Conservation (phyloP, 2,797 vertebrate genomes). For the Podarcis siculus region DNA sequence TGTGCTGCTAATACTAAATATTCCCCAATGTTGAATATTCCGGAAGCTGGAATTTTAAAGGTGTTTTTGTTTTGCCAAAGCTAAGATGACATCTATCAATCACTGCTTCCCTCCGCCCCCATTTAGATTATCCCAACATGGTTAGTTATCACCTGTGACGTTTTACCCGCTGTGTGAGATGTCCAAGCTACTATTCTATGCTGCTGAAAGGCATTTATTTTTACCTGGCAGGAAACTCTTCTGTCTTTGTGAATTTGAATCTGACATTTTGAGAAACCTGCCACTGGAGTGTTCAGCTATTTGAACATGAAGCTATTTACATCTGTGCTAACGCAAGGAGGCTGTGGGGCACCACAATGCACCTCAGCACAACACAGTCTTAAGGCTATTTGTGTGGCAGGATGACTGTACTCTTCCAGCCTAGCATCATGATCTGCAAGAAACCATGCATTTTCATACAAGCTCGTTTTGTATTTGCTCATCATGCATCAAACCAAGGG, state of each 20-base stretch:
- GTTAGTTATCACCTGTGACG: neutral
- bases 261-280: neutral
- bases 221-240: neutral
- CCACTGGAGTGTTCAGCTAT: neutral
- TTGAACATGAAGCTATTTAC: neutral
- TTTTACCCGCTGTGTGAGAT: neutral
- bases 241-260: neutral
- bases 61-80: too few species aligned
- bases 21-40: neutral
- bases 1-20: too few species aligned
- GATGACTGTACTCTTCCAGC: neutral
- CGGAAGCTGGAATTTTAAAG: neutral
- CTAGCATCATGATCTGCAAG: neutral
- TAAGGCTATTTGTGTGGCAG: neutral
- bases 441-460: neutral
- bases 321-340: neutral
- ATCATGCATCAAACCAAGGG: too few species aligned
- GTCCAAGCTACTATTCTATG: neutral
- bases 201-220: neutral
- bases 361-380: neutral
- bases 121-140: neutral
- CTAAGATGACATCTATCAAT: neutral
- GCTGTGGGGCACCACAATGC: neutral
- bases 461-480: neutral
- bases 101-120: neutral